Evolutionary conservation across 1,140 invertebrate genomes (phyloP).

Genomic region (Rhagoletis pomonella): DNA sequence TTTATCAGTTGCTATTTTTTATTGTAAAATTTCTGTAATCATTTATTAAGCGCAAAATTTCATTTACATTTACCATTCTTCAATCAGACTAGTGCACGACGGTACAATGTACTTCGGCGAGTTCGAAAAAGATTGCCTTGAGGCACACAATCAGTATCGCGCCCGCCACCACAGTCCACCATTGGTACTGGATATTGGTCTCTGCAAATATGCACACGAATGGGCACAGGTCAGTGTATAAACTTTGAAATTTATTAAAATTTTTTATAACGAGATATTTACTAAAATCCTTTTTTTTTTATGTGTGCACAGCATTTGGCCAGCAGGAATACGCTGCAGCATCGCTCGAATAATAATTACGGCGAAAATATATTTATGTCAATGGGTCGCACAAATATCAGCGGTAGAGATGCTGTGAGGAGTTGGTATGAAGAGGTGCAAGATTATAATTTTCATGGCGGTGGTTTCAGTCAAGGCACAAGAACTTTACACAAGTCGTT

Average conservation of each 20-base stretch:
- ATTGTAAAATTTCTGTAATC: too few species aligned
- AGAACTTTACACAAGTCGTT: slow-evolving; percentile 82
- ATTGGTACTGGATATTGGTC: slow-evolving; percentile 53
- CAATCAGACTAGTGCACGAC: background rate
- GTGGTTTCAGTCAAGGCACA: slow-evolving; percentile 79
- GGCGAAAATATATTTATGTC: slow-evolving; percentile 87
- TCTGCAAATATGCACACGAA: slow-evolving; percentile 55
- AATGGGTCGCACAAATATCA: slow-evolving; percentile 76
- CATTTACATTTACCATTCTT: too few species aligned
- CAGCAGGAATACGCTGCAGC: slow-evolving; percentile 65
- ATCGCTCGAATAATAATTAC: slow-evolving; percentile 83
- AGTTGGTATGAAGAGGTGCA: slow-evolving; percentile 79
- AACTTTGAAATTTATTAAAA: background rate
- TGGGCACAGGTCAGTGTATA: slow-evolving; percentile 57
- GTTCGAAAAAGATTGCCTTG: slow-evolving; percentile 33
- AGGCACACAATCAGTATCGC: slow-evolving; percentile 60
- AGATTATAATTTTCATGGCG: slow-evolving; percentile 76
- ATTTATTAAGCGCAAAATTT: too few species aligned
- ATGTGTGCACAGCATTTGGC: slow-evolving; percentile 46
- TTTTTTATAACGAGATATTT: too few species aligned
- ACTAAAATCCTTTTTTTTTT: background rate
- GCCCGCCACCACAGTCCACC: slow-evolving; percentile 55
- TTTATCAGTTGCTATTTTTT: too few species aligned
- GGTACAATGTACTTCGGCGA: slow-evolving; percentile 22
- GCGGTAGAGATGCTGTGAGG: slow-evolving; percentile 76